Base-by-base conservation (phyloP, 2,888 invertebrate species). In the Romanomermis culicivorax region DNA sequence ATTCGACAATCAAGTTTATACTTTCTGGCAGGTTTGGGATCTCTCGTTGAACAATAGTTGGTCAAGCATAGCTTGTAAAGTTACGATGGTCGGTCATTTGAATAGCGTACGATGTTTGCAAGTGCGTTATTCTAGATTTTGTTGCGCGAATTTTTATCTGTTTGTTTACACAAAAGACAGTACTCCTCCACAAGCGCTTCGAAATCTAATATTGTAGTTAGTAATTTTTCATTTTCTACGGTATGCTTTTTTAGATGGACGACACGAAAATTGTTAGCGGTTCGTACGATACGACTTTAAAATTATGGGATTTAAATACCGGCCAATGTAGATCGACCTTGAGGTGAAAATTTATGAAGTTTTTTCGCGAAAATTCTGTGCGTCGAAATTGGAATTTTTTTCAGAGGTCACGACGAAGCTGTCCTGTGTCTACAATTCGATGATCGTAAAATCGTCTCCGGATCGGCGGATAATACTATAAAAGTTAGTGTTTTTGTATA, bases 11-110 rank as follows among this genome's bases (percentile, higher is more conserved):
- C n/a, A n/a, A n/a, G n/a, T n/a, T n/a, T n/a, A n/a, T n/a, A n/a
- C n/a, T n/a, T n/a, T n/a, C n/a, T 49, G 54, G 29, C 25, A 70
- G 70, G 71, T 73, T 11, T 73, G 73, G 73, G 72, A 73, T 61
- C 61, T 73, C 56, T 70, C 71, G 23, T 69, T 70, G 11, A 68
- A 71, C 50, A 68, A 69, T 48, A 67, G 68, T 57, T 74, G 73
- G 73, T 72, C 72, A 2, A 72, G 72, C 58, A 74, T 75, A 52
- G 74, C 73, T 1, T 75, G 75, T 61, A 72, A 71, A 58, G 73
- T 72, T 29, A 75, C 75, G n/a, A 72, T 75, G 73, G 65, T 71
- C 26, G 75, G 74, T 2, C 75, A 75, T 60, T 63, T 65, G 4
- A 71, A 74, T 57, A 71, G 72, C 36, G 75, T 75, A 27, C 61